phyloP scores from a whole-genome alignment of 2,888 invertebrate species.

The Zele albiditarsus region DNA sequence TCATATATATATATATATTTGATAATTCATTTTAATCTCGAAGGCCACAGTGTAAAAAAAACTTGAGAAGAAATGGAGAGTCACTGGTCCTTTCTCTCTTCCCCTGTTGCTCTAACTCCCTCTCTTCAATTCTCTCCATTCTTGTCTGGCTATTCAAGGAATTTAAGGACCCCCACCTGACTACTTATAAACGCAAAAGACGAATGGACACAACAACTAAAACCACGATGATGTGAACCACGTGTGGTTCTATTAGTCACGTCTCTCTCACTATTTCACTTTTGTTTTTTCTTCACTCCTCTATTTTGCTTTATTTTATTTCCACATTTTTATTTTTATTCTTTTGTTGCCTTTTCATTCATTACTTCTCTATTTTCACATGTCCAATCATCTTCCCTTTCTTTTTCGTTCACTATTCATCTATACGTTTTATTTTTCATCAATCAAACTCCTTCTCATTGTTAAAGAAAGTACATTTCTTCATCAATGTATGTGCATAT shows the following conservation, averaged over 20 bases:
- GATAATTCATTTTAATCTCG: not conserved
- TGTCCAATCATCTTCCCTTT: conserved; percentile 21
- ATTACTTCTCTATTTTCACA: not conserved
- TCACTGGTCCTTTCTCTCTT: conserved; percentile 51
- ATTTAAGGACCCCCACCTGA: conserved; percentile 53
- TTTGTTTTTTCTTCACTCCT: conserved; percentile 24
- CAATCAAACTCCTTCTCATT: not conserved
- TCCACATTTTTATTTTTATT: conserved; percentile 24
- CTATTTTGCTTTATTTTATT: conserved; percentile 18
- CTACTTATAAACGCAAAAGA: conserved; percentile 41
- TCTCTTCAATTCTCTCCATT: conserved; percentile 46
- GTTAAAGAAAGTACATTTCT: conserved; percentile 39
- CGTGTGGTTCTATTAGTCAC: conserved; percentile 39
- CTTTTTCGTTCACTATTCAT: not conserved
- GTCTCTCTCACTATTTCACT: conserved; percentile 15
- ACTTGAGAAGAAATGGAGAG: conserved; percentile 41
- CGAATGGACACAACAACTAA: conserved; percentile 20
- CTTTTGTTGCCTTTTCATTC: conserved; percentile 15
- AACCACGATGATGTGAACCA: conserved; percentile 30
- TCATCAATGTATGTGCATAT: conserved; percentile 1
- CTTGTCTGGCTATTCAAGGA: conserved; percentile 57
- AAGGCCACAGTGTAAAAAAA: conserved; percentile 26
- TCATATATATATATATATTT: too few relatives aligned
- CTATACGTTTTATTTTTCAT: conserved; percentile 4
- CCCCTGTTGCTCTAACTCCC: conserved; percentile 20